Conservation (phyloP, 2,113 vertebrate species). For the Eudorcas thomsonii region DNA sequence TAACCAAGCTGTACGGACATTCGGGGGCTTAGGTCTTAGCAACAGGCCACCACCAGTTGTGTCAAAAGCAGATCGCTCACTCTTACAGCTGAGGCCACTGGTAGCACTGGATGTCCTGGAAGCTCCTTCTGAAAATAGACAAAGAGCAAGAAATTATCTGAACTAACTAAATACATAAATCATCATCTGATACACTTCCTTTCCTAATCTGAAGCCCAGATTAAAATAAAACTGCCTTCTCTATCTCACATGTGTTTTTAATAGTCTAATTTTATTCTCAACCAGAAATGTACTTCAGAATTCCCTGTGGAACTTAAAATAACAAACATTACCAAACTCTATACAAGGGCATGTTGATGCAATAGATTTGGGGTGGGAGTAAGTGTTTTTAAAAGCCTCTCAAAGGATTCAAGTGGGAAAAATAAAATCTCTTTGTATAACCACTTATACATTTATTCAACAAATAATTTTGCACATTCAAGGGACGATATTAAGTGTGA, state of each 20-base stretch:
- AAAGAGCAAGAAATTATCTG: neutral
- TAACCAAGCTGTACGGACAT: constrained; percentile 85
- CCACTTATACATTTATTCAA: neutral
- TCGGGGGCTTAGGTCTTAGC: constrained; percentile 78
- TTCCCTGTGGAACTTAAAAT: neutral
- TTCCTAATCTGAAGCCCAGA: neutral
- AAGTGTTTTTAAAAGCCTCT: neutral
- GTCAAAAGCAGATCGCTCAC: constrained; percentile 73
- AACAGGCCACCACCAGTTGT: constrained; percentile 58
- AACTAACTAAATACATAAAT: neutral
- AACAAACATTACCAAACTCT: neutral
- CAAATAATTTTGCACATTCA: neutral
- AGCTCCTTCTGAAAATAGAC: constrained; percentile 77
- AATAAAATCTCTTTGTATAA: neutral
- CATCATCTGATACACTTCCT: neutral
- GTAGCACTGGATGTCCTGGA: constrained; percentile 78
- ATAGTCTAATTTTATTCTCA: neutral
- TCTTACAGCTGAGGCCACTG: constrained; percentile 78
- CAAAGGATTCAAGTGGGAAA: neutral
- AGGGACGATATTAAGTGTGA: neutral
- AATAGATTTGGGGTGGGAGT: neutral
- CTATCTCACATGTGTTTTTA: neutral
- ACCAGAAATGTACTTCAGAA: neutral
- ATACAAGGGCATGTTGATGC: neutral
- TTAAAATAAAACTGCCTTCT: neutral